Percentiles rank a stretch among this genome's conserved stretches.
Conservation (phyloP, 2,888 invertebrate genomes). For the Halictus ligatus region DNA sequence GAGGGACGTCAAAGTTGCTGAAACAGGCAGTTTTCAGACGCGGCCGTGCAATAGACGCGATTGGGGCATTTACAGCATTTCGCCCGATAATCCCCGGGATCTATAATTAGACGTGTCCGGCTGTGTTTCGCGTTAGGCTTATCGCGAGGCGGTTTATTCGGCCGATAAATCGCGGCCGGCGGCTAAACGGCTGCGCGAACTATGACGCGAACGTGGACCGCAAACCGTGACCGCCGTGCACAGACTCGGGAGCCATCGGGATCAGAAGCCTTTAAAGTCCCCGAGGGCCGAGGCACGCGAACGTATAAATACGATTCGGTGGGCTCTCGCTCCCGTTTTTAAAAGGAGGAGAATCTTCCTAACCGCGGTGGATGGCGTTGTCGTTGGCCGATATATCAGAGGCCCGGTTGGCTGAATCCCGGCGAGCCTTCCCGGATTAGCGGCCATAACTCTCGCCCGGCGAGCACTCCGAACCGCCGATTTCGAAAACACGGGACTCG, state of each 20-base stretch:
- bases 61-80: slow-evolving; percentile 51
- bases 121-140: slow-evolving; percentile 57
- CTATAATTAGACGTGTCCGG: slow-evolving; percentile 66
- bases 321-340: neutral
- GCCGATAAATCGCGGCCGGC: slow-evolving; percentile 58
- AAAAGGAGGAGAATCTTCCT: slow-evolving; percentile 5
- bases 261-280: neutral
- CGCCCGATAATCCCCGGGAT: slow-evolving; percentile 50
- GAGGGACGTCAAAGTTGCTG: neutral
- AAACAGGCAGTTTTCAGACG: neutral
- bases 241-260: neutral
- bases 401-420: slow-evolving; percentile 53
- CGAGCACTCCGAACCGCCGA: slow-evolving; percentile 52
- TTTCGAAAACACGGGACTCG: slow-evolving; percentile 57
- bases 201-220: slow-evolving; percentile 40
- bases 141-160: slow-evolving; percentile 63
- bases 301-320: slow-evolving; percentile 25
- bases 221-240: slow-evolving; percentile 31
- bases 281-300: neutral
- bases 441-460: slow-evolving; percentile 72
- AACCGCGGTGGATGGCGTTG: slow-evolving; percentile 26
- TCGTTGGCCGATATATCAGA: slow-evolving; percentile 71
- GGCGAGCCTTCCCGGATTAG: slow-evolving; percentile 76
- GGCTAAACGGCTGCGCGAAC: slow-evolving; percentile 10
- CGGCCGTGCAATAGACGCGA: slow-evolving; percentile 9